Conservation (phyloP, 2,113 vertebrate genomes). For the Phalacrocorax carbo region DNA sequence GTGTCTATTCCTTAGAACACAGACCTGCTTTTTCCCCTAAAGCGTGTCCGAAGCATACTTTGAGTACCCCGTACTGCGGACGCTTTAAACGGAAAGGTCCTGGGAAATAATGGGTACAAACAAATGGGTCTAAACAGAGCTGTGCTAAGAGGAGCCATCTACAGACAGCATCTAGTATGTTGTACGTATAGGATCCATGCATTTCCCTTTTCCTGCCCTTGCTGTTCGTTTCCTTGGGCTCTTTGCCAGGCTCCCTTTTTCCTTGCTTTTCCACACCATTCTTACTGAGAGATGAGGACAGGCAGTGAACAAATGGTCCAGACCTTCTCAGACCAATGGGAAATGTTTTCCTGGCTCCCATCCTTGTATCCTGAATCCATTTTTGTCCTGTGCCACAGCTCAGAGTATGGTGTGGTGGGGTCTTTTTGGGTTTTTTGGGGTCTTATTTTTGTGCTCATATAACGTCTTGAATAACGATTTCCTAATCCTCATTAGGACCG, state of each 20-base stretch:
- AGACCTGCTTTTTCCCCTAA: not conserved
- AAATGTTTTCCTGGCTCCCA: not conserved
- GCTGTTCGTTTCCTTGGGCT: not conserved
- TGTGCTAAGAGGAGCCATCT: not conserved
- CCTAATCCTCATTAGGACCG: not conserved
- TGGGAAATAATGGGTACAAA: not conserved
- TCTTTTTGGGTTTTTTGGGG: too few species aligned
- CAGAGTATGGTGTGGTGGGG: too few species aligned
- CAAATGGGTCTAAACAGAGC: not conserved
- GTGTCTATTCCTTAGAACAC: not conserved
- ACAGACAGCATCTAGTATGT: fast-evolving
- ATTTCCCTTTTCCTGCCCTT: not conserved
- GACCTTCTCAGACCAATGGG: not conserved
- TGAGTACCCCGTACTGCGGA: fast-evolving
- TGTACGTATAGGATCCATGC: not conserved
- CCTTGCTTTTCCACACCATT: not conserved
- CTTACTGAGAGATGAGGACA: not conserved
- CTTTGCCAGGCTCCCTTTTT: not conserved
- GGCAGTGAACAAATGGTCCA: not conserved
- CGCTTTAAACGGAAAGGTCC: not conserved
- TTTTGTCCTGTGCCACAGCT: not conserved
- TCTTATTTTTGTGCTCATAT: not conserved
- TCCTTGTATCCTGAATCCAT: not conserved
- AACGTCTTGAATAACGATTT: not conserved
- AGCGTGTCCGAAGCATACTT: not conserved